Percentiles rank a stretch among this genome's conserved stretches.
Conservation (phyloP, 2,113 vertebrate genomes). For the Ageneiosus marmoratus region DNA sequence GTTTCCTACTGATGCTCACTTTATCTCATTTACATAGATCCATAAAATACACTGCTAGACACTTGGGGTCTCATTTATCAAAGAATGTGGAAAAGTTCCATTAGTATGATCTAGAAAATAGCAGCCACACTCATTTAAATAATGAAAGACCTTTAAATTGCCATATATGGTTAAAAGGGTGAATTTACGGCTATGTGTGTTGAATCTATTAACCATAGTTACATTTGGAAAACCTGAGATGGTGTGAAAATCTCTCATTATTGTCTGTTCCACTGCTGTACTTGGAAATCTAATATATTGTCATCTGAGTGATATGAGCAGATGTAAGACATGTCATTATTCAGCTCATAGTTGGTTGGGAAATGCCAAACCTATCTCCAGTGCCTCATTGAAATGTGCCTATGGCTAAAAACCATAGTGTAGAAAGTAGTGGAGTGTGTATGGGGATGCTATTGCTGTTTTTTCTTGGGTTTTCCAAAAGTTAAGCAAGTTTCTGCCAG, state of each 20-base stretch:
- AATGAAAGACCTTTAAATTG: background rate
- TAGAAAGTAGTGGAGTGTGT: background rate
- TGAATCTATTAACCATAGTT: background rate
- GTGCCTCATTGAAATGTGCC: constrained; percentile 7
- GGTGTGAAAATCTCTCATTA: constrained; percentile 1
- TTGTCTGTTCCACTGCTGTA: background rate
- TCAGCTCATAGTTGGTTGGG: constrained; percentile 1
- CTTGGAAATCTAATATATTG: background rate
- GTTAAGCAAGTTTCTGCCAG: background rate
- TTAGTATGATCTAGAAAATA: background rate
- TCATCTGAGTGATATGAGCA: background rate
- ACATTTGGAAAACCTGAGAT: background rate
- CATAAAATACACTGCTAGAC: background rate
- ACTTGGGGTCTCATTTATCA: background rate
- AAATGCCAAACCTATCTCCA: constrained; percentile 13
- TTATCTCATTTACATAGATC: background rate
- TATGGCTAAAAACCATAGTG: constrained; percentile 16
- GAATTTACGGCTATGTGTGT: background rate
- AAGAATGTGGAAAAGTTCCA: background rate
- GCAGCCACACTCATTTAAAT: background rate
- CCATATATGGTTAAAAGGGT: background rate
- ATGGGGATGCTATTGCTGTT: background rate
- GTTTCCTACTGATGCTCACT: background rate
- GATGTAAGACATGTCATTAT: constrained; percentile 9
- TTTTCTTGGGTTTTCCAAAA: background rate